These are phyloP conservation scores for Yasuhikotakia modesta DNA, from an alignment of 2,797 vertebrate species.

Conservation along the genomic window DNA sequence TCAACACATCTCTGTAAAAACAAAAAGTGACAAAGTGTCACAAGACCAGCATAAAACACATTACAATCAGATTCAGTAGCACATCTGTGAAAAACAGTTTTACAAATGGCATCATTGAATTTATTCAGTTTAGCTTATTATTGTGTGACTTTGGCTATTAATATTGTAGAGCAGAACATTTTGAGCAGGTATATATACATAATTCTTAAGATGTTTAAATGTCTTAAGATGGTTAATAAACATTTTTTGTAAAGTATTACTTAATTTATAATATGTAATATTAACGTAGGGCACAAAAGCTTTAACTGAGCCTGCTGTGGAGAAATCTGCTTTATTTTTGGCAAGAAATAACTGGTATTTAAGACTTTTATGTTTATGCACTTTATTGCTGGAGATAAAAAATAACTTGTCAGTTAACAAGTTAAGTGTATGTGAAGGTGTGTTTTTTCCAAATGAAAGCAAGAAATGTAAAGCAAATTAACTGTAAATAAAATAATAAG, in stretches of 20 bases:
- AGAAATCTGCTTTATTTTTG: background rate
- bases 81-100: background rate
- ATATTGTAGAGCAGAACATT: background rate
- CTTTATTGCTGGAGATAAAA: constrained; percentile 4
- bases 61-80: background rate
- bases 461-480: background rate
- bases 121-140: too few relatives aligned
- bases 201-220: constrained; percentile 1
- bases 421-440: background rate
- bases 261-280: background rate
- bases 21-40: background rate
- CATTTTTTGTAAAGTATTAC: constrained; percentile 17
- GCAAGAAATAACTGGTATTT: constrained; percentile 15
- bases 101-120: background rate
- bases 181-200: constrained; percentile 16
- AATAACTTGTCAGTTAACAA: background rate
- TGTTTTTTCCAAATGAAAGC: background rate
- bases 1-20: background rate
- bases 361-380: background rate
- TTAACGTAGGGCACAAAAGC: constrained; percentile 25
- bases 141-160: background rate
- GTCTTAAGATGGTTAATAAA: background rate
- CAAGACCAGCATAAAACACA: background rate
- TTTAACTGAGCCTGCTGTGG: background rate
- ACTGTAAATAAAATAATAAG: constrained; percentile 27